These are phyloP conservation scores for Phataginus tricuspis DNA, from an alignment of 2,797 vertebrate species.

Conservation along the genomic window DNA sequence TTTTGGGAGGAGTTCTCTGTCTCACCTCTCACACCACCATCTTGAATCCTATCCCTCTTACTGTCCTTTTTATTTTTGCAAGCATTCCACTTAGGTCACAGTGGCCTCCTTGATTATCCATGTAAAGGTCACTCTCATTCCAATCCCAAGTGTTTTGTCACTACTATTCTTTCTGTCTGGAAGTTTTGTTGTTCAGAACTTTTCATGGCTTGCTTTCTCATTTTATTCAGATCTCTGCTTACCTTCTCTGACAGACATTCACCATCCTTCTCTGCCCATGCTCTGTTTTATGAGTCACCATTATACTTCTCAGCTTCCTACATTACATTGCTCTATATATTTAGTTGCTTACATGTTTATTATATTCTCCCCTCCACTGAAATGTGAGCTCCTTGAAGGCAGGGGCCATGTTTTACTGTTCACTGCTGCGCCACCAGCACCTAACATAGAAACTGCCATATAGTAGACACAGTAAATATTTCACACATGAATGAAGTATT, in stretches of 20 bases:
- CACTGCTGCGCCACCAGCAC: neutral
- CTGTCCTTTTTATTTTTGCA: neutral
- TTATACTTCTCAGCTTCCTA: neutral
- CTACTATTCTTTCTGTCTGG: neutral
- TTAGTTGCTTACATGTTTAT: neutral
- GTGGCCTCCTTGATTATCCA: neutral
- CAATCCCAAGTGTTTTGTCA: neutral
- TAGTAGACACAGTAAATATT: neutral
- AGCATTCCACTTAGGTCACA: neutral
- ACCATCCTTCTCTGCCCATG: neutral
- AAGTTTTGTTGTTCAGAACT: neutral
- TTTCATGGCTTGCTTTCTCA: neutral
- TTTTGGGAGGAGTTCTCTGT: no score
- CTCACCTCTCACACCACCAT: no score
- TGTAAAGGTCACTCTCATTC: neutral
- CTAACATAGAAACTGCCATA: neutral
- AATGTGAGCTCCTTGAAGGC: neutral
- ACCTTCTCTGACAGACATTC: neutral
- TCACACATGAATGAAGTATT: neutral
- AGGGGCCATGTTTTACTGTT: neutral
- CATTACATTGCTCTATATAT: neutral
- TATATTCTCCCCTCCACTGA: neutral
- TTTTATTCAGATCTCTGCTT: conserved; percentile 9
- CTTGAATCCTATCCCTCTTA: neutral
- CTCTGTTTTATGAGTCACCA: neutral